phyloP scores from a whole-genome alignment of 2,113 vertebrate species.

The Clinocottus analis region DNA sequence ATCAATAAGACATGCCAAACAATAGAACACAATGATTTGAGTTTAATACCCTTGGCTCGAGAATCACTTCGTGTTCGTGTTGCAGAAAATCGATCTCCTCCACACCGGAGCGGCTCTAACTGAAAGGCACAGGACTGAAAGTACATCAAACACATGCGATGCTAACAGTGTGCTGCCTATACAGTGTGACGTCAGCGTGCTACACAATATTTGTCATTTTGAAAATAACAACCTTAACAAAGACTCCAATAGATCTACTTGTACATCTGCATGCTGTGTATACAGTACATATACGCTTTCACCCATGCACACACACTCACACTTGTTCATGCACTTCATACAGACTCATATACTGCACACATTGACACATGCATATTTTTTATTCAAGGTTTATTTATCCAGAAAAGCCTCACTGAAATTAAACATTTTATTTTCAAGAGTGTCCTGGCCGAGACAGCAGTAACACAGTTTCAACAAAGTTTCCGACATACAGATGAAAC shows the following conservation, averaged over 20 bases:
- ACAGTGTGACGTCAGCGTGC: background rate
- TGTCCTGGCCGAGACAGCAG: too few species aligned
- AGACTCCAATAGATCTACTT: background rate
- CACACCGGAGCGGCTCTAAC: slow-evolving; percentile 60
- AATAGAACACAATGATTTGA: slow-evolving; percentile 84
- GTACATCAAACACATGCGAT: slow-evolving; percentile 55
- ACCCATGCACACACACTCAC: background rate
- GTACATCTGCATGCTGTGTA: background rate
- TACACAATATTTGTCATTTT: background rate
- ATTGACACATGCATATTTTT: background rate
- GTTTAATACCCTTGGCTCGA: slow-evolving; percentile 83
- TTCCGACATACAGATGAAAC: too few species aligned
- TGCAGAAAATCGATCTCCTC: slow-evolving; percentile 81
- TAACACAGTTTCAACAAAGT: too few species aligned
- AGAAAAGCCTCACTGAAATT: too few species aligned
- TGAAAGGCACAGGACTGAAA: slow-evolving; percentile 61
- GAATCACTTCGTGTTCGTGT: slow-evolving; percentile 83
- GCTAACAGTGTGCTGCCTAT: slow-evolving; percentile 9
- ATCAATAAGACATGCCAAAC: slow-evolving; percentile 85
- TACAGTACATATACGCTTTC: background rate
- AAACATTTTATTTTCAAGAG: too few species aligned
- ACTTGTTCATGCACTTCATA: background rate
- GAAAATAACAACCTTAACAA: slow-evolving; percentile 1
- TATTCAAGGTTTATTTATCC: too few species aligned
- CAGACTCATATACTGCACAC: background rate